Evolutionary conservation across 2,113 vertebrate genomes (phyloP).

Genomic region (Sardina pilchardus): DNA sequence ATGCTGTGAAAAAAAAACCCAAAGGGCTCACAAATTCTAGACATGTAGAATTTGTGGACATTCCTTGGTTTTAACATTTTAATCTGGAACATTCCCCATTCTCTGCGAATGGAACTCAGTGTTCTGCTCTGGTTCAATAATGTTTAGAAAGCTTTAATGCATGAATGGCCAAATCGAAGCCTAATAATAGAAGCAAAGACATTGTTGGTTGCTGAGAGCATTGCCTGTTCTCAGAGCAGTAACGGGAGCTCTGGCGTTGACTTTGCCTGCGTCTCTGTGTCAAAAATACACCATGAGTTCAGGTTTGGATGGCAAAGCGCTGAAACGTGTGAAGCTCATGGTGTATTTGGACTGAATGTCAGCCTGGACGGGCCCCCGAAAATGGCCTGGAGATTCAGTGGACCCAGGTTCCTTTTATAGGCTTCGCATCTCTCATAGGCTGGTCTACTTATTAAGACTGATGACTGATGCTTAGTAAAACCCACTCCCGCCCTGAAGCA

Average conservation of each 20-base stretch:
- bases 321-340: slow-evolving; percentile 31
- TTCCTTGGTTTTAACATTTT: background rate
- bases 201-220: background rate
- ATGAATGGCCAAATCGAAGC: background rate
- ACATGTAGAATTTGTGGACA: slow-evolving; percentile 7
- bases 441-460: background rate
- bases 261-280: background rate
- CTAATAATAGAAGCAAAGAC: background rate
- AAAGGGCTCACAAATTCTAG: background rate
- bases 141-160: slow-evolving; percentile 37
- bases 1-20: background rate
- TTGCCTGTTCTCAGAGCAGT: slow-evolving; percentile 25
- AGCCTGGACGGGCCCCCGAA: background rate
- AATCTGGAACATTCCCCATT: background rate
- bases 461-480: background rate
- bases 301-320: slow-evolving; percentile 2
- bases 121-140: slow-evolving; percentile 50
- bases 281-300: slow-evolving; percentile 42
- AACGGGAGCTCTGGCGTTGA: background rate
- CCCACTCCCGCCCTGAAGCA: background rate
- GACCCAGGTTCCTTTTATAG: background rate
- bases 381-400: background rate
- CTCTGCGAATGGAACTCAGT: background rate
- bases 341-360: slow-evolving; percentile 34
- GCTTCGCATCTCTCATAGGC: background rate